Evolutionary conservation across 2,888 invertebrate species (phyloP), one percentile per base, ranked within the genome.

Genomic region (Germaria angustata): DNA sequence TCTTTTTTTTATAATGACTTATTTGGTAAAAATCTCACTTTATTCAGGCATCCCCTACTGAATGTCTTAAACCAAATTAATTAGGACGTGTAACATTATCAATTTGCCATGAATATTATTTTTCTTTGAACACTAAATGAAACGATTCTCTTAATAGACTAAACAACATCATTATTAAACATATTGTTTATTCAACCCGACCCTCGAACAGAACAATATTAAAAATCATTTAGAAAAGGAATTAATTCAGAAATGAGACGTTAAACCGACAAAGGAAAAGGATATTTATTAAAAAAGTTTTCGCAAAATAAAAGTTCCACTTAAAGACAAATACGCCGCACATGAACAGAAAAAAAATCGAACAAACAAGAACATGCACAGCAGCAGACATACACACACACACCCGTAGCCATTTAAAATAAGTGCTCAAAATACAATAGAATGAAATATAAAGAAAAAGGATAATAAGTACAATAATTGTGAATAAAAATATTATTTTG

Each of bases 401-500:
- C n/a, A 44, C 41, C n/a, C 34, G 5, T 28, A 57, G 3, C 17
- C 2, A 9, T 4, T 1, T 3, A 24, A 24, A 20, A 41, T 13
- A 8, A 34, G 49, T n/a, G 20, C 49, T 24, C 32, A 34, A 59
- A 32, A 69, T 32, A 32, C 20, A 53, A 36, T 17, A 46, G 46
- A 17, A 49, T 13, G 7, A 51, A 36, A 66, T 1, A 2, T 2
- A 24, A 51, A 24, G 9, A 51, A 28, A 8, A 66, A 76, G 17
- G 5, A 49, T 24, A 28, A 49, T 17, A 59, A 72, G 20, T 17
- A 59, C 22, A 65, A 69, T 77, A 77, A 77, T 77, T 69, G 77
- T 69, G 63, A 77, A 77, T 61, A 61, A 77, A 69, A 77, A 77
- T 77, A 34, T 77, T 77, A 77, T 77, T 65, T 65, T 75, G 53